Evolutionary conservation across 2,888 invertebrate genomes (phyloP).

Genomic region (Villa cingulata): DNA sequence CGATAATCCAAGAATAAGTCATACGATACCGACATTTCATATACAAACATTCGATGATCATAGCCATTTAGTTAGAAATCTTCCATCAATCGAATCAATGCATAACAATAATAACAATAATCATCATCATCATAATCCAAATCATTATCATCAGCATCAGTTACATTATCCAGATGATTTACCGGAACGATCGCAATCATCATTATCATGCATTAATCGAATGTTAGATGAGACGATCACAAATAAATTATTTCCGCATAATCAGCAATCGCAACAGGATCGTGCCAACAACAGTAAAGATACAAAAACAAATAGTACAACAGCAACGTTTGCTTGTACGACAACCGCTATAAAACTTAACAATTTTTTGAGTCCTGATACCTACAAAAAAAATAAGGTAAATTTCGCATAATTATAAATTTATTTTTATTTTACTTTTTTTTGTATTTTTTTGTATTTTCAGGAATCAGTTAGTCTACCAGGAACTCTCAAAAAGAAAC

Average conservation of each 20-base stretch:
- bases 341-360: not conserved
- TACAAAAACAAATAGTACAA: not conserved
- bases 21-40: conserved; percentile 9
- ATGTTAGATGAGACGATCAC: conserved; percentile 24
- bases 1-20: conserved; percentile 18
- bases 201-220: conserved; percentile 25
- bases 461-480: conserved; percentile 15
- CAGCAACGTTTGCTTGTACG: too few species aligned
- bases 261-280: conserved; percentile 16
- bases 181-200: conserved; percentile 32
- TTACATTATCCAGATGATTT: conserved; percentile 1
- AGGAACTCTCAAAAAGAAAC: conserved; percentile 23
- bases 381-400: conserved; percentile 4
- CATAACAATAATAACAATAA: too few species aligned
- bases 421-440: conserved; percentile 2
- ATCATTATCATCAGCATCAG: too few species aligned
- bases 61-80: not conserved
- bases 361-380: conserved; percentile 2
- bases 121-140: too few species aligned
- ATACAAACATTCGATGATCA: conserved; percentile 1
- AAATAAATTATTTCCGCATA: conserved; percentile 29
- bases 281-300: not conserved
- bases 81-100: conserved; percentile 10
- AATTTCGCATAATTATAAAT: not conserved
- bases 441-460: conserved; percentile 6